A percentile compares a stretch with the other conserved stretches of the same genome.
Conservation (phyloP, 2,797 vertebrate species). For the Notamacropus eugenii region DNA sequence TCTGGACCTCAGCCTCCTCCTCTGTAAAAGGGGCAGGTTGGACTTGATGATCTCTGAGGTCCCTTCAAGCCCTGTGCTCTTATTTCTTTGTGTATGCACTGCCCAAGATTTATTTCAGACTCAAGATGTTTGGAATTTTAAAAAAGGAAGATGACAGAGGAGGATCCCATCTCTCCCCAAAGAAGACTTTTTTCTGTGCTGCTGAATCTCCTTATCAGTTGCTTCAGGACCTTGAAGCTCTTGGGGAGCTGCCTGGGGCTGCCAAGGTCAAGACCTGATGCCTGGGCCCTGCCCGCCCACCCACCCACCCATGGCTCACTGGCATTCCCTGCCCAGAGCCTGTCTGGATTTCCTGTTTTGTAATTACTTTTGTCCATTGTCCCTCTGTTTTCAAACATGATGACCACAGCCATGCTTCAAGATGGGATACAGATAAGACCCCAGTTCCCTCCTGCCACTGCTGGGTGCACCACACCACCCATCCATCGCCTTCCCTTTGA, state of each 20-base stretch:
- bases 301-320: constrained; percentile 22
- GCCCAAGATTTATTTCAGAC: background rate
- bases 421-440: constrained; percentile 91
- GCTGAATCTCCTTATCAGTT: fast-evolving
- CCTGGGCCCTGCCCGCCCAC: constrained; percentile 25
- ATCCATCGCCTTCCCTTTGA: constrained; percentile 88
- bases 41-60: background rate
- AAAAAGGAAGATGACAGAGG: background rate
- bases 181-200: fast-evolving
- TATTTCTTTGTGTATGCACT: background rate
- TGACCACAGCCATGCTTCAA: constrained; percentile 89
- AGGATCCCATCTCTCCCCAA: background rate
- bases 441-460: constrained; percentile 90
- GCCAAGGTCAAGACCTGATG: constrained; percentile 12
- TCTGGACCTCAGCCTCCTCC: background rate
- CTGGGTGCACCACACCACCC: constrained; percentile 87
- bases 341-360: constrained; percentile 88
- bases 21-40: background rate
- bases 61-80: background rate
- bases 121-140: background rate
- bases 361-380: constrained; percentile 91
- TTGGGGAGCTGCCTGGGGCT: background rate
- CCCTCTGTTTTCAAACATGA: constrained; percentile 93
- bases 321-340: constrained; percentile 57
- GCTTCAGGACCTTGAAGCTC: background rate